Evolutionary conservation across 92 coral and sea anemone species (phyloP).

Genomic region (Pocillopora grandis): DNA sequence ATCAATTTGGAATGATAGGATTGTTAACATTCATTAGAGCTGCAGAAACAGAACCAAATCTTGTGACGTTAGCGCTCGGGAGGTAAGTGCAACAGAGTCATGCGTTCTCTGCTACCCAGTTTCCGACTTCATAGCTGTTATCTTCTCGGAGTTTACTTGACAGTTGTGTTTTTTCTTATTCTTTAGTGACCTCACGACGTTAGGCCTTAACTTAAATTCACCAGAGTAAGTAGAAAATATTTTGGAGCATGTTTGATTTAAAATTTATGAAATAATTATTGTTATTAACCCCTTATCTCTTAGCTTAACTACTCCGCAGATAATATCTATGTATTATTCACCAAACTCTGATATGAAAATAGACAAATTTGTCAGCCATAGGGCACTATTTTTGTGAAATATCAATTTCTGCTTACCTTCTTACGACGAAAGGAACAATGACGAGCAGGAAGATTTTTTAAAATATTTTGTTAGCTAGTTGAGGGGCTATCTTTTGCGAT

Average conservation of each 20-base stretch:
- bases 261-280: too few relatives aligned
- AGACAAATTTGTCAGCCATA: too few relatives aligned
- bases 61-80: constrained; percentile 94
- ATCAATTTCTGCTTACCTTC: too few relatives aligned
- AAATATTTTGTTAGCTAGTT: too few relatives aligned
- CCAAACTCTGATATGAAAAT: too few relatives aligned
- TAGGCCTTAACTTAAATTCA: constrained; percentile 95
- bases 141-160: not conserved
- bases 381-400: too few relatives aligned
- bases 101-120: not conserved
- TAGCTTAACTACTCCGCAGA: too few relatives aligned
- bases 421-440: too few relatives aligned
- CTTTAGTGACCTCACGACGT: constrained; percentile 94
- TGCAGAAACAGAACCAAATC: constrained; percentile 97
- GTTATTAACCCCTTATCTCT: too few relatives aligned
- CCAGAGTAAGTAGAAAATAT: constrained; percentile 83
- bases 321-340: too few relatives aligned
- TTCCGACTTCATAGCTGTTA: not conserved
- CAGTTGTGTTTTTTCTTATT: not conserved
- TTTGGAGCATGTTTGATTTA: not conserved
- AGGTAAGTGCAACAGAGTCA: constrained; percentile 53
- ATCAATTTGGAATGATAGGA: constrained; percentile 99
- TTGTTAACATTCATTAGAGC: constrained; percentile 96
- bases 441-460: too few relatives aligned
- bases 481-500: too few relatives aligned